phyloP scores from a whole-genome alignment of 2,797 vertebrate species.

The Uromys caudimaculatus region DNA sequence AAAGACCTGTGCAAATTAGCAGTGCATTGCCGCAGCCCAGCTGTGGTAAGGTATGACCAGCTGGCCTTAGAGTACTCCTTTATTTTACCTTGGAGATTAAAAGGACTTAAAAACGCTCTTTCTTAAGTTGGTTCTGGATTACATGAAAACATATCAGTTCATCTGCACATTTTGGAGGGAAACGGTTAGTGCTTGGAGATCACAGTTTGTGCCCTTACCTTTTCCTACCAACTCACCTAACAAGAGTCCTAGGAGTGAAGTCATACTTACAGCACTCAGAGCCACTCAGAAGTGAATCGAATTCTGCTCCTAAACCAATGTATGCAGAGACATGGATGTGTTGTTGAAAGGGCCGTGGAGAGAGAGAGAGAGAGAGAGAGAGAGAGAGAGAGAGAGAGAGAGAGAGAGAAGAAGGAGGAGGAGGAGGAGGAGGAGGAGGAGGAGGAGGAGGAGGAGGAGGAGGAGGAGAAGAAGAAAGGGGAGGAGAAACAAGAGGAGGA shows the following conservation, averaged over 20 bases:
- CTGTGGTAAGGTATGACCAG: constrained; percentile 75
- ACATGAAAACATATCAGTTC: constrained; percentile 24
- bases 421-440: too few species aligned
- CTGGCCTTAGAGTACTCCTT: constrained; percentile 76
- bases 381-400: too few species aligned
- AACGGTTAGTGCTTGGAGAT: constrained; percentile 21
- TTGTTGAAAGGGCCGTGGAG: neutral
- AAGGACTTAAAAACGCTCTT: constrained; percentile 72
- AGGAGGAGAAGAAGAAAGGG: fast-evolving
- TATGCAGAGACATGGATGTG: neutral
- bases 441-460: too few species aligned
- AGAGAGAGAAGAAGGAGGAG: too few species aligned
- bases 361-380: neutral
- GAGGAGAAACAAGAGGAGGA: too few species aligned
- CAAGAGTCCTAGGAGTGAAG: constrained; percentile 62
- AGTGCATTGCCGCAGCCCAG: constrained; percentile 70
- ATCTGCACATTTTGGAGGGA: constrained; percentile 52
- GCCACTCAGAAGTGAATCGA: constrained; percentile 53
- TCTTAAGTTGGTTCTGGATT: constrained; percentile 68
- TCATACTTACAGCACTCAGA: constrained; percentile 60
- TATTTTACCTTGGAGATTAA: constrained; percentile 79
- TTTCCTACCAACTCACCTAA: constrained; percentile 44
- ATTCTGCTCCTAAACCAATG: constrained; percentile 33
- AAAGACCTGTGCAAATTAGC: constrained; percentile 78
- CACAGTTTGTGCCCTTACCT: constrained; percentile 54